Evolutionary conservation across 2,888 invertebrate genomes (phyloP), one percentile per base, ranked within the genome.

Genomic region (Ormyrus rosae): DNA sequence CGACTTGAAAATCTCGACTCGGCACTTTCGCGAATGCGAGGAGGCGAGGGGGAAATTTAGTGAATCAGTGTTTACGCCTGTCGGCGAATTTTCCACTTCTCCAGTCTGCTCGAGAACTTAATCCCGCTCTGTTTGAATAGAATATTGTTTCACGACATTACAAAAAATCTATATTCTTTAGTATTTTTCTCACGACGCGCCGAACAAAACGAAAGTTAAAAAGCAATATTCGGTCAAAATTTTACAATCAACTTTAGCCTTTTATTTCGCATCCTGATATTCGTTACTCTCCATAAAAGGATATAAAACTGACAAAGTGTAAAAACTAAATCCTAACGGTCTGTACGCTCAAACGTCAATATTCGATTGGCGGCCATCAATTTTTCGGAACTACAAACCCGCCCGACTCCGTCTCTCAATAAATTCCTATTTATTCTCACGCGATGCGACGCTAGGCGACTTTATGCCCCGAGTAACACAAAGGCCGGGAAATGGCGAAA

Each of bases 231-330:
- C 8, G 2, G 51, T 51, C 13, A 9, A 53, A 60, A 5, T 19
- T 34, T 34, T 34, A 34, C 34, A 34, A 68, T 75, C 75, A 67
- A 75, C 68, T 75, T 34, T 46, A 13, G 9, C 45, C 58, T 58
- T 5, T 67, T 58, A 68, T 68, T 75, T 75, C 48, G 45, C 10
- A 34, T 34, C 10, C 63, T 48, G 10, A 46, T 46, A 46, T 45
- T 45, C 34, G 34, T 46, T 48, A 60, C 34, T 34, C 34, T 3
- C 45, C 34, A 19, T n/a, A n/a, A 60, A 60, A 60, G 34, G 34
- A 34, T 34, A 34, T 34, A 4, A 34, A 34, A 34, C 4, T 34
- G 4, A 34, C 34, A 34, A 34, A 34, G 34, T 34, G 34, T 34
- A 34, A 34, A 34, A 34, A 34, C 34, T 19, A 19, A 64, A 64